These are phyloP conservation scores for Diabrotica undecimpunctata DNA, from an alignment of 1,140 invertebrate genomes.

Conservation along the genomic window DNA sequence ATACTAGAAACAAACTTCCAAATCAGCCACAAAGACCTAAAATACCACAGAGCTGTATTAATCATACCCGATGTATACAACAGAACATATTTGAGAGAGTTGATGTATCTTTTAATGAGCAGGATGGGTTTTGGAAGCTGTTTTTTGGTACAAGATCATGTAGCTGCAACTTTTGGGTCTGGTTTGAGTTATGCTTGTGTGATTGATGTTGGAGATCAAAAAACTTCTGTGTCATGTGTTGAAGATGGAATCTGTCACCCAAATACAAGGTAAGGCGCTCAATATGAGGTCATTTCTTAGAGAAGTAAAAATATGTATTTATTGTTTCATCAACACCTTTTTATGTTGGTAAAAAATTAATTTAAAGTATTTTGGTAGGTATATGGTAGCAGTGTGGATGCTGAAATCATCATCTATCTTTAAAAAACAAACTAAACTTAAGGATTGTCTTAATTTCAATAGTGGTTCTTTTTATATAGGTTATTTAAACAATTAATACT, in stretches of 20 bases:
- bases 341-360: too few relatives aligned
- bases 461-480: too few relatives aligned
- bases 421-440: too few relatives aligned
- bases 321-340: too few relatives aligned
- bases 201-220: constrained; percentile 92
- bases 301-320: too few relatives aligned
- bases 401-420: too few relatives aligned
- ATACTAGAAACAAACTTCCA: constrained; percentile 70
- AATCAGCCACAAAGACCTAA: constrained; percentile 72
- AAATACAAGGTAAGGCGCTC: constrained; percentile 72
- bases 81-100: constrained; percentile 78
- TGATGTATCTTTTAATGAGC: constrained; percentile 76
- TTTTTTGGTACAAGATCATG: constrained; percentile 81
- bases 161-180: constrained; percentile 90
- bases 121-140: constrained; percentile 87
- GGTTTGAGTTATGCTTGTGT: constrained; percentile 90
- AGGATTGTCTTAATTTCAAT: too few relatives aligned
- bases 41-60: constrained; percentile 81
- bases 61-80: constrained; percentile 91
- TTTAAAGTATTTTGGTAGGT: too few relatives aligned
- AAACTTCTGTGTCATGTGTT: constrained; percentile 92
- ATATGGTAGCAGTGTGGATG: too few relatives aligned
- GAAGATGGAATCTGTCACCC: constrained; percentile 93
- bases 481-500: too few relatives aligned
- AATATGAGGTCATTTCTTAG: too few relatives aligned